Evolutionary conservation across 2,888 invertebrate species (phyloP).

Genomic region (Sipunculus nudus): DNA sequence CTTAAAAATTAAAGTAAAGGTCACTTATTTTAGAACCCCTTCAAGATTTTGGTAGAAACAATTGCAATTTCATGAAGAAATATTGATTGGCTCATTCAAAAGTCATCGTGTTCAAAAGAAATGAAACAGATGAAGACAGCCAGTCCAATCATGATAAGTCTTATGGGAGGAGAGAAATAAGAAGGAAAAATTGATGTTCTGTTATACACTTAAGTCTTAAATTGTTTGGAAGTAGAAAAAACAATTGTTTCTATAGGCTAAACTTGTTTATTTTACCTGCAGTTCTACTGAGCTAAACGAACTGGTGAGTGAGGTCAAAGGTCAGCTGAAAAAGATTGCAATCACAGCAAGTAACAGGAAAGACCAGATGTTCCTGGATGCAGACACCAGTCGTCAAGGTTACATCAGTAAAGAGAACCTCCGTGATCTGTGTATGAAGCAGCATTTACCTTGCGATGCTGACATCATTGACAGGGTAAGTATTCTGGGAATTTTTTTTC

Average conservation of each 20-base stretch:
- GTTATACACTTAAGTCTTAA: no score
- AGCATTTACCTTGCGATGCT: slow-evolving; percentile 64
- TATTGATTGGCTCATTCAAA: no score
- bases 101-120: no score
- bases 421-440: slow-evolving; percentile 57
- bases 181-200: no score
- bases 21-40: no score
- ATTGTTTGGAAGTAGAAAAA: no score
- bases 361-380: slow-evolving; percentile 64
- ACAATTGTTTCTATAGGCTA: background rate
- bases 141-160: no score
- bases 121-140: background rate
- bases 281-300: slow-evolving; percentile 57
- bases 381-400: slow-evolving; percentile 60
- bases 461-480: slow-evolving; percentile 63
- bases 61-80: no score
- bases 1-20: no score
- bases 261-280: slow-evolving; percentile 7
- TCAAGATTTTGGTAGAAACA: no score
- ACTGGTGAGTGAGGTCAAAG: slow-evolving; percentile 60
- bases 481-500: slow-evolving; percentile 12
- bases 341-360: slow-evolving; percentile 63
- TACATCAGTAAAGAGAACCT: slow-evolving; percentile 61
- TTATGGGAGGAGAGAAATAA: no score
- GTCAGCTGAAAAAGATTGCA: slow-evolving; percentile 65